A percentile compares a stretch with the other conserved stretches of the same genome.
Conservation (phyloP, 1,140 invertebrate species). For the Aphaenogaster rudis region DNA sequence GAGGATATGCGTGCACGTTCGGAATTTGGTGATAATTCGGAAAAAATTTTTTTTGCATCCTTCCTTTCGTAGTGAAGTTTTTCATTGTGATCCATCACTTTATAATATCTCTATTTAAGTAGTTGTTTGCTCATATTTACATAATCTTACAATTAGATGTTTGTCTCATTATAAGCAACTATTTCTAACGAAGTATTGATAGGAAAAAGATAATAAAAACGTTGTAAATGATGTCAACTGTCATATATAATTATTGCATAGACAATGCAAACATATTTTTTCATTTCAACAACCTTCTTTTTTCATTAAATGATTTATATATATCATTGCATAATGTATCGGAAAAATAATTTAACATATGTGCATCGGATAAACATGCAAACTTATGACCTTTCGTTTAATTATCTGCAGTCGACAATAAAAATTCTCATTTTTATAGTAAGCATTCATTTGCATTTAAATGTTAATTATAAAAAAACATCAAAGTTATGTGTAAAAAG, state of each 20-base stretch:
- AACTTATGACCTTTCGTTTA: background rate
- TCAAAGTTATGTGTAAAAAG: background rate
- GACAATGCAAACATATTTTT: slow-evolving; percentile 9
- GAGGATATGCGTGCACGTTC: background rate
- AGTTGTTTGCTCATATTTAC: background rate
- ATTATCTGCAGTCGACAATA: background rate
- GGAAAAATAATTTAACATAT: background rate
- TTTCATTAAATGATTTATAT: slow-evolving; percentile 25
- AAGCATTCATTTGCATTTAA: background rate
- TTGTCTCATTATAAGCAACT: background rate
- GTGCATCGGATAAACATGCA: background rate
- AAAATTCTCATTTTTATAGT: slow-evolving; percentile 10
- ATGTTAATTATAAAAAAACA: background rate
- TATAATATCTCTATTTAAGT: background rate
- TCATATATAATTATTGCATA: background rate
- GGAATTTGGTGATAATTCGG: background rate
- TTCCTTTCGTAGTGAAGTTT: background rate
- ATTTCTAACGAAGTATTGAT: background rate
- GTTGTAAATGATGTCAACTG: background rate
- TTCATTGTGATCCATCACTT: background rate
- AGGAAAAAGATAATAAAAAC: background rate
- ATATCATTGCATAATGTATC: background rate
- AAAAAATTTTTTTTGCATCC: background rate
- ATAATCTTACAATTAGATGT: background rate
- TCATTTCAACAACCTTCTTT: background rate